Evolutionary conservation across 2,797 vertebrate genomes (phyloP).

Genomic region (Gymnoscopelus braueri): DNA sequence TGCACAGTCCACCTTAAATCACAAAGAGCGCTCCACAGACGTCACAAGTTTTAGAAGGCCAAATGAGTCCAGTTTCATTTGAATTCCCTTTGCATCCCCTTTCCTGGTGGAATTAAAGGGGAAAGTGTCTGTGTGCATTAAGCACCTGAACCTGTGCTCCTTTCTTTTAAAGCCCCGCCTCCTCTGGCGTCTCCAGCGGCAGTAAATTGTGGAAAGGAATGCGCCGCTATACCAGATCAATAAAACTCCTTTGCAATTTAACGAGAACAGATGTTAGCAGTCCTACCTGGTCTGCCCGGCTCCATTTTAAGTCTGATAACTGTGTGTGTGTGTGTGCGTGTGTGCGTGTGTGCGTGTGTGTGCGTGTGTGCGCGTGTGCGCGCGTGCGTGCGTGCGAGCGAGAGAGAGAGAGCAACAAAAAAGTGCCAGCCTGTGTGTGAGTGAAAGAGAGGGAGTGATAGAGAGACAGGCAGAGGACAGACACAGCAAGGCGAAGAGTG

Average conservation of each 20-base stretch:
- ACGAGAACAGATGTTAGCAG: constrained; percentile 77
- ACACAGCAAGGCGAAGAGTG: neutral
- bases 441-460: neutral
- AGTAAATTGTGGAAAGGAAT: constrained; percentile 72
- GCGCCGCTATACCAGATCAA: constrained; percentile 65
- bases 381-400: neutral
- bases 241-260: constrained; percentile 74
- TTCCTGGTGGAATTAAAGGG: constrained; percentile 54
- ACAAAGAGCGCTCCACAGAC: constrained; percentile 49
- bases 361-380: constrained; percentile 4
- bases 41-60: constrained; percentile 43
- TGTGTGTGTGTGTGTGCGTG: constrained; percentile 7
- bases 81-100: constrained; percentile 55
- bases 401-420: neutral
- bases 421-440: neutral
- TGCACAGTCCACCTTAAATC: constrained; percentile 70
- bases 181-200: constrained; percentile 41
- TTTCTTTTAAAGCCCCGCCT: constrained; percentile 47
- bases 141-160: constrained; percentile 70
- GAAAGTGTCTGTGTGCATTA: constrained; percentile 52
- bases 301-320: constrained; percentile 55
- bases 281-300: constrained; percentile 38
- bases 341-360: neutral
- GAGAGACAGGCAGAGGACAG: neutral
- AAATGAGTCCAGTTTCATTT: constrained; percentile 63